A percentile compares a stretch with the other conserved stretches of the same genome.
Evolutionary conservation across 2,888 invertebrate species (phyloP).

Genomic region (Sialis fuliginosa): DNA sequence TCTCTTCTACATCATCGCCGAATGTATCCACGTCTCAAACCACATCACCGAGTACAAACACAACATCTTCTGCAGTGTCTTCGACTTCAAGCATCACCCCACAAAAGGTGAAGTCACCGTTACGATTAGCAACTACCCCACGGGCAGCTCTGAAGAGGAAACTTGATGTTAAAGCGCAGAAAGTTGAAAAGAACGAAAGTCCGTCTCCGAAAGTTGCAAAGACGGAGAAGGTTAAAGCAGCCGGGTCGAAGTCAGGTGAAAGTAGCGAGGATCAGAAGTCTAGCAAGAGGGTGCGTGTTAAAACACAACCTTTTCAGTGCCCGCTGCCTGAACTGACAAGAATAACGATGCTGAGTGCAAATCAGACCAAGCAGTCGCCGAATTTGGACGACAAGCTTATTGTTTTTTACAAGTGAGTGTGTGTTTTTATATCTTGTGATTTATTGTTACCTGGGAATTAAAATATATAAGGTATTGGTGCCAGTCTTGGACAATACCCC

Average conservation of each 20-base stretch:
- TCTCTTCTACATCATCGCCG: too few species aligned
- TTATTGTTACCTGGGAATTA: too few species aligned
- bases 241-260: constrained; percentile 16
- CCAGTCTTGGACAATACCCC: too few species aligned
- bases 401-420: constrained; percentile 66
- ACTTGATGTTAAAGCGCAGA: constrained; percentile 24
- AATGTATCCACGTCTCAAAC: constrained; percentile 4
- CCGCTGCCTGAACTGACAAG: constrained; percentile 62
- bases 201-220: constrained; percentile 13
- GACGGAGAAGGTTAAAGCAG: constrained; percentile 18
- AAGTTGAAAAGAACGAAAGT: constrained; percentile 22
- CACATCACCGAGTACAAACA: constrained; percentile 3
- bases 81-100: constrained; percentile 10
- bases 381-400: constrained; percentile 62
- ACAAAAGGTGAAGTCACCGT: constrained; percentile 27
- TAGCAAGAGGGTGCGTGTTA: constrained; percentile 37
- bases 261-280: constrained; percentile 26
- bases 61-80: constrained; percentile 13
- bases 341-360: constrained; percentile 54
- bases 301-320: constrained; percentile 68
- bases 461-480: too few species aligned
- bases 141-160: constrained; percentile 33
- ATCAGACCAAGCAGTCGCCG: constrained; percentile 33
- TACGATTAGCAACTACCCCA: constrained; percentile 36
- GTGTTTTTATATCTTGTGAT: too few species aligned